phyloP scores from a whole-genome alignment of 2,888 invertebrate species.

The Graphium colonna region DNA sequence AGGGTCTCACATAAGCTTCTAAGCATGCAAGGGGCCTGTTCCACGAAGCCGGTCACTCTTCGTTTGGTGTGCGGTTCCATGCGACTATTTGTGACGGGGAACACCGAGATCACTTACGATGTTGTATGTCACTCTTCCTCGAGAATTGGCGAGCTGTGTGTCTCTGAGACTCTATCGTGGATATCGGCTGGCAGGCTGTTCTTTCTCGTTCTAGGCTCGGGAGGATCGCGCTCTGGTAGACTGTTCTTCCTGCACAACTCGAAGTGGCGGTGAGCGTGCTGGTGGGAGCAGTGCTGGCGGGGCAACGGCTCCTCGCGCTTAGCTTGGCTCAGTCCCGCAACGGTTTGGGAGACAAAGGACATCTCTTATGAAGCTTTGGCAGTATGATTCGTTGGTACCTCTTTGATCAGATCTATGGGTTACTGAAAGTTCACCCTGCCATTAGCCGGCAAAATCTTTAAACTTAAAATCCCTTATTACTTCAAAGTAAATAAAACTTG shows the following conservation, averaged over 20 bases:
- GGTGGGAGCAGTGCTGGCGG: constrained; percentile 72
- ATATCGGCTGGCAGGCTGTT: constrained; percentile 72
- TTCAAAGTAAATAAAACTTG: no score
- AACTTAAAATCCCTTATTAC: no score
- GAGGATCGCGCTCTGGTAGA: constrained; percentile 74
- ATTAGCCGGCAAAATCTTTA: no score
- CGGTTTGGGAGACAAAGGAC: constrained; percentile 80
- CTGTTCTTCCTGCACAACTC: constrained; percentile 72
- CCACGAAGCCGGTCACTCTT: constrained; percentile 59
- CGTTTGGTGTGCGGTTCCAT: constrained; percentile 64
- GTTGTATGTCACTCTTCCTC: constrained; percentile 70
- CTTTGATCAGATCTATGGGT: background rate
- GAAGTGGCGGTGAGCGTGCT: constrained; percentile 63
- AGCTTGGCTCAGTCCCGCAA: constrained; percentile 72
- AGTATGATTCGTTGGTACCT: background rate
- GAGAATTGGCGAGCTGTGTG: constrained; percentile 38
- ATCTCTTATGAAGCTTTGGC: constrained; percentile 39
- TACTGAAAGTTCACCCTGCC: constrained; percentile 13
- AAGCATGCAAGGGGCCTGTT: constrained; percentile 75
- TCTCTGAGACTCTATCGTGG: constrained; percentile 54
- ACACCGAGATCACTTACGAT: constrained; percentile 72
- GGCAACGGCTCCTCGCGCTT: constrained; percentile 66
- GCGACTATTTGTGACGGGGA: constrained; percentile 66
- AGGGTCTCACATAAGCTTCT: constrained; percentile 70
- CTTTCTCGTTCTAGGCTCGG: constrained; percentile 64